Percentiles rank a stretch among this genome's conserved stretches.
These are phyloP conservation scores for Bombus sylvicola DNA, from an alignment of 1,140 invertebrate species.

Conservation along the genomic window DNA sequence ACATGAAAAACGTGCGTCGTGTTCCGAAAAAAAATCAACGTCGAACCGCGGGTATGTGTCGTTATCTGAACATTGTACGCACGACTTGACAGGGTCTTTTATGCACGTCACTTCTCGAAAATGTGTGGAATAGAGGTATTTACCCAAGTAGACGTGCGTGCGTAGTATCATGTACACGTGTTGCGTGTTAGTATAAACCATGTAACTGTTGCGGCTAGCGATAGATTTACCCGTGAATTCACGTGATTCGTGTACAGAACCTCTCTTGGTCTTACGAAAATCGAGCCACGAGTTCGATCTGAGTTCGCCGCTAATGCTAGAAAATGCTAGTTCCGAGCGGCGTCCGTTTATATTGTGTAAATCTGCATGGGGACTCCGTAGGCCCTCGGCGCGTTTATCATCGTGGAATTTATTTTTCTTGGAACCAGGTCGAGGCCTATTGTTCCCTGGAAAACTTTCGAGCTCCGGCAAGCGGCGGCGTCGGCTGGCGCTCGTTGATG, in stretches of 20 bases:
- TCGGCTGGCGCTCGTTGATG: slow-evolving; percentile 16
- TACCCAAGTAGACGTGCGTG: background rate
- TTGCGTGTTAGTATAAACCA: slow-evolving; percentile 50
- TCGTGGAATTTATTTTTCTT: slow-evolving; percentile 52
- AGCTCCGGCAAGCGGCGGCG: background rate
- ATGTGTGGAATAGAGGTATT: slow-evolving; percentile 5
- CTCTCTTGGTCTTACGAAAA: slow-evolving; percentile 6
- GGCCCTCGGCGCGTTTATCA: slow-evolving; percentile 47
- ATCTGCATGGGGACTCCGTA: slow-evolving; percentile 52
- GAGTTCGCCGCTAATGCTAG: slow-evolving; percentile 36
- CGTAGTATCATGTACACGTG: background rate
- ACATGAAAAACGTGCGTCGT: background rate
- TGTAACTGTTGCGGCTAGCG: slow-evolving; percentile 46
- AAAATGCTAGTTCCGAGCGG: slow-evolving; percentile 50
- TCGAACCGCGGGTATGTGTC: background rate
- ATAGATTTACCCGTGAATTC: slow-evolving; percentile 37
- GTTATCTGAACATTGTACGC: slow-evolving; percentile 12
- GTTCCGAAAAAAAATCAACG: background rate
- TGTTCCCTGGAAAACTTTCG: slow-evolving; percentile 37
- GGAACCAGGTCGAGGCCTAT: slow-evolving; percentile 50
- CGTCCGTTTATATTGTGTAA: slow-evolving; percentile 40
- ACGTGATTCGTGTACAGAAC: background rate
- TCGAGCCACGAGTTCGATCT: slow-evolving; percentile 17
- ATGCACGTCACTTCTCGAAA: background rate
- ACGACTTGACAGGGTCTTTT: slow-evolving; percentile 19